Conservation (phyloP, 2,888 invertebrate species). For the Aradus depressus region DNA sequence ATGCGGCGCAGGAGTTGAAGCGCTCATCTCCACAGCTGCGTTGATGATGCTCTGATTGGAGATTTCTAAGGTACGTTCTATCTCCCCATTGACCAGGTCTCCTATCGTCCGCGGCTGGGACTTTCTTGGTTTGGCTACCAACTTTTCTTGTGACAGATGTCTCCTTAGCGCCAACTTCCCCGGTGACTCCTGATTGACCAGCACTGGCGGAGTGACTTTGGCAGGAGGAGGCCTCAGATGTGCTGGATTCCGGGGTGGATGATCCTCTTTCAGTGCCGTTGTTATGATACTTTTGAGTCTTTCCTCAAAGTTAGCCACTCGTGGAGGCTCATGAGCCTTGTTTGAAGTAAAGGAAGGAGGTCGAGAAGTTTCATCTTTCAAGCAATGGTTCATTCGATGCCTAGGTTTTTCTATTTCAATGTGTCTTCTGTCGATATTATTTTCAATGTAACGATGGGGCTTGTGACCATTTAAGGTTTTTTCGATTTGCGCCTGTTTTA, state of each 20-base stretch:
- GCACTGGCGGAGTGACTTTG: neutral
- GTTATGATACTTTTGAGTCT: slow-evolving; percentile 76
- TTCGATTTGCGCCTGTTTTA: slow-evolving; percentile 13
- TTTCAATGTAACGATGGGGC: slow-evolving; percentile 10
- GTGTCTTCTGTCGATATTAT: slow-evolving; percentile 5
- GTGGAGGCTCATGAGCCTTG: slow-evolving; percentile 62
- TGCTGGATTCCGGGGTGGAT: slow-evolving; percentile 43
- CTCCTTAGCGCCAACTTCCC: slow-evolving; percentile 75
- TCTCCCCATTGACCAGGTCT: slow-evolving; percentile 78
- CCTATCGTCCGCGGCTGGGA: slow-evolving; percentile 59
- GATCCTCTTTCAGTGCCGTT: slow-evolving; percentile 75
- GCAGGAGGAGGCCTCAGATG: slow-evolving; percentile 32
- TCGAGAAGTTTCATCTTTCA: slow-evolving; percentile 2
- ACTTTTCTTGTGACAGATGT: slow-evolving; percentile 75
- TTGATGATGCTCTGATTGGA: slow-evolving; percentile 71
- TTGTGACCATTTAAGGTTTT: neutral
- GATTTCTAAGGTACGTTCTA: slow-evolving; percentile 76
- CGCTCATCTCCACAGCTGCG: slow-evolving; percentile 77
- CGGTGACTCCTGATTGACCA: slow-evolving; percentile 57
- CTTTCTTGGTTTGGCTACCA: slow-evolving; percentile 45
- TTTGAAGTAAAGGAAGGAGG: slow-evolving; percentile 38
- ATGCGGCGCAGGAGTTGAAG: slow-evolving; percentile 42
- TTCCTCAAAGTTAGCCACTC: slow-evolving; percentile 79
- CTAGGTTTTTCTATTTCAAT: slow-evolving; percentile 6
- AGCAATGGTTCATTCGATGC: neutral